A percentile compares a stretch with the other conserved stretches of the same genome.
Conservation (phyloP, 2,888 invertebrate species). For the Serripes groenlandicus region DNA sequence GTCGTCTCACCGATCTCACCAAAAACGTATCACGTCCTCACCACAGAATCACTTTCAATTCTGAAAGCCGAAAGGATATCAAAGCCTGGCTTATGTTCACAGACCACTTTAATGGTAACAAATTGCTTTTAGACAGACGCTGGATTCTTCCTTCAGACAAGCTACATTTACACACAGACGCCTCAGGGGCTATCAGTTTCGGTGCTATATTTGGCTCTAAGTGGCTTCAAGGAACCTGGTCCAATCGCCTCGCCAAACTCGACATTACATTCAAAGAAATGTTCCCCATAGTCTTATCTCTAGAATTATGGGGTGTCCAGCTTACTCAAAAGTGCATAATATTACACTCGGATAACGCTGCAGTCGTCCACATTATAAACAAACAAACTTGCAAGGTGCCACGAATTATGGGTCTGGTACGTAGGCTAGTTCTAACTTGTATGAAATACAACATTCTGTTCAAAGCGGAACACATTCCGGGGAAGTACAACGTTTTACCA, state of each 20-base stretch:
- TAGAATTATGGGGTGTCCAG: constrained; percentile 49
- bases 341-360: constrained; percentile 57
- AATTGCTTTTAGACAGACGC: constrained; percentile 15
- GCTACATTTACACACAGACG: constrained; percentile 50
- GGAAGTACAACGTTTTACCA: constrained; percentile 51
- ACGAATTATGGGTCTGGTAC: constrained; percentile 45
- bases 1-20: constrained; percentile 39
- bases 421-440: constrained; percentile 41
- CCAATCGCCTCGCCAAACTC: not conserved
- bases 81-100: constrained; percentile 37
- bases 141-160: constrained; percentile 18
- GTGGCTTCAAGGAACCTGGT: constrained; percentile 42
- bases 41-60: constrained; percentile 28
- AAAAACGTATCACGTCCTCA: constrained; percentile 13
- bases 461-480: constrained; percentile 39
- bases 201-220: constrained; percentile 22
- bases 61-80: constrained; percentile 24
- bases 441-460: constrained; percentile 58
- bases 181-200: constrained; percentile 39
- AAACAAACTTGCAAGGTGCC: constrained; percentile 50
- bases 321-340: constrained; percentile 39
- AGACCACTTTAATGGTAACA: constrained; percentile 44
- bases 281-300: constrained; percentile 53
- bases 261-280: constrained; percentile 53
- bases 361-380: constrained; percentile 59